phyloP scores from a whole-genome alignment of 1,140 invertebrate species.

The Antheraea mylitta region DNA sequence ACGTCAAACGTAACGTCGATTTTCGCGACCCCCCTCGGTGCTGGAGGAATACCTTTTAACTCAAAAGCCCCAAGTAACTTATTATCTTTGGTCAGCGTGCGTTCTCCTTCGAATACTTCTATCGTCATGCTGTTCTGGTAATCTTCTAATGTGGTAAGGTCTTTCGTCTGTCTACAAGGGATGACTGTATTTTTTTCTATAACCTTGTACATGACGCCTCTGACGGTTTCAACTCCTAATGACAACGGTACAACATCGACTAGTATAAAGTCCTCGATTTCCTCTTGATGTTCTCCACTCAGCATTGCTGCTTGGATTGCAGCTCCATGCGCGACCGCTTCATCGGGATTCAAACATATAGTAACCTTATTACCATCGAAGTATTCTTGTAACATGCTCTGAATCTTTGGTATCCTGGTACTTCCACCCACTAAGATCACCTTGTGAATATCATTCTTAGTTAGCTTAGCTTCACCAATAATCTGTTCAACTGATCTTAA shows the following conservation, averaged over 20 bases:
- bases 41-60: slow-evolving; percentile 51
- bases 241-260: slow-evolving; percentile 80
- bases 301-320: slow-evolving; percentile 75
- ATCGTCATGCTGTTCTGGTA: slow-evolving; percentile 58
- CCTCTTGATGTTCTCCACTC: slow-evolving; percentile 70
- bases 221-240: slow-evolving; percentile 80
- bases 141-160: slow-evolving; percentile 57
- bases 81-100: slow-evolving; percentile 53
- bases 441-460: slow-evolving; percentile 82
- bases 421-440: slow-evolving; percentile 86
- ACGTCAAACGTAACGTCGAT: slow-evolving; percentile 57
- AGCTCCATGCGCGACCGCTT: slow-evolving; percentile 75
- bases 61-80: slow-evolving; percentile 55
- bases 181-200: slow-evolving; percentile 85
- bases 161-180: slow-evolving; percentile 68
- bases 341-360: slow-evolving; percentile 77
- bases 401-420: slow-evolving; percentile 81
- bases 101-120: slow-evolving; percentile 61
- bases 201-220: slow-evolving; percentile 82
- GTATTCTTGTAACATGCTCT: slow-evolving; percentile 66
- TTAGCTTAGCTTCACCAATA: slow-evolving; percentile 82
- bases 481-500: slow-evolving; percentile 68
- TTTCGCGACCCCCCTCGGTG: slow-evolving; percentile 49
- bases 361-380: slow-evolving; percentile 56
- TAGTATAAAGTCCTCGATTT: slow-evolving; percentile 72